Evolutionary conservation across 2,113 vertebrate species (phyloP), one percentile per base, ranked within the genome.

Genomic region (Scatophagus argus): DNA sequence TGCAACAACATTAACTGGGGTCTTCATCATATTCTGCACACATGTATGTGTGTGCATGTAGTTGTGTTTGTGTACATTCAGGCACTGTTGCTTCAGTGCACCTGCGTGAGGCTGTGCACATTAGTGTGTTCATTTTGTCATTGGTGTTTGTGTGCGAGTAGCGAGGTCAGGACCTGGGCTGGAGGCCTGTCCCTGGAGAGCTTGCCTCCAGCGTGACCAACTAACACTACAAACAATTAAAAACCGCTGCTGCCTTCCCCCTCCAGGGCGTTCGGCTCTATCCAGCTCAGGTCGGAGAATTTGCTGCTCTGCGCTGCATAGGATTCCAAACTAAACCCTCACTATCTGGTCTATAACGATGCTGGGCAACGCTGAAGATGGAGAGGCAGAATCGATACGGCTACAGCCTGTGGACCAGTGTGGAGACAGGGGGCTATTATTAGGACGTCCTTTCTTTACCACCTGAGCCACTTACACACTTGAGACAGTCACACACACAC

Each of bases 171-270:
- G 89, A 92, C 91, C 92, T 19, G n/a, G 79, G 81, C 86, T 86
- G 76, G 54, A 88, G 87, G 89, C 84, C 73, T 6, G 70, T 90
- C 91, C 89, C 92, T 0, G 10, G 89, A 77, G 91, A 88, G 52
- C 84, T 79, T 62, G 82, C 88, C 83, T 86, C 87, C 87, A 82
- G 84, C 84, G 74, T 91, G 92, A 87, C 87, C 85, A 81, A 87
- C 90, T 86, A 88, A 92, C 88, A 89, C 82, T 86, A 90, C 85
- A 91, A 90, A 92, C 92, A 92, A 93, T 92, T 92, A 93, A 93
- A 89, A 86, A 81, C 34, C 75, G 72, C 77, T 49, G 72, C 88
- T 72, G 62, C 82, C 77, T 59, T 64, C 78, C 88, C 58, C 78
- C 88, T 54, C 61, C 36, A 6, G 58, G 58, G 58, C 62, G 70